phyloP scores from a whole-genome alignment of 2,888 invertebrate genomes.

The Coenonympha arcania region DNA sequence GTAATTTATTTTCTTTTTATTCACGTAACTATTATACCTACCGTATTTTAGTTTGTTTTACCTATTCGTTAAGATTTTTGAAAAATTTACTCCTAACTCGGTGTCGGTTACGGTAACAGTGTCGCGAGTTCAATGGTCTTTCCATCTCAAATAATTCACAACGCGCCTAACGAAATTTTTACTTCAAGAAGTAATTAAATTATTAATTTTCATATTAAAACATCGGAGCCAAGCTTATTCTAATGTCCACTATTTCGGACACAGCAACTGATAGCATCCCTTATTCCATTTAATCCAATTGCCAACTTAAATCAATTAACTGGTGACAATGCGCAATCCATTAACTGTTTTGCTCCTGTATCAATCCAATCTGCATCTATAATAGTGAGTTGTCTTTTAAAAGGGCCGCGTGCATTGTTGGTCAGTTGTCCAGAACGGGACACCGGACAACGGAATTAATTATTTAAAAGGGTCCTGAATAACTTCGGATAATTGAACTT shows the following conservation, averaged over 20 bases:
- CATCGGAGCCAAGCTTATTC: background rate
- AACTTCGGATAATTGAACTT: constrained; percentile 27
- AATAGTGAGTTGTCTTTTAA: constrained; percentile 56
- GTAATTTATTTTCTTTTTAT: no score
- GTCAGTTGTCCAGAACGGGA: constrained; percentile 51
- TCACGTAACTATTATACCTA: no score
- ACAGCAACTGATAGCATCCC: background rate
- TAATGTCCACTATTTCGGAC: background rate
- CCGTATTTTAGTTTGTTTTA: no score
- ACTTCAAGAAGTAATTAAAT: no score
- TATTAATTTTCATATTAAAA: no score
- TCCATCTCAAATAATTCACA: no score
- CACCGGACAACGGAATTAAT: constrained; percentile 54
- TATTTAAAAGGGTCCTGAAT: constrained; percentile 45
- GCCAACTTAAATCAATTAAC: constrained; percentile 33
- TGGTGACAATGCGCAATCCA: constrained; percentile 41
- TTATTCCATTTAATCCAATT: constrained; percentile 26
- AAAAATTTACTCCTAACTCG: no score
- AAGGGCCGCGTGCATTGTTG: constrained; percentile 48
- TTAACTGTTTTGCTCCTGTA: constrained; percentile 33
- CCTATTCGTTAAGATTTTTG: no score
- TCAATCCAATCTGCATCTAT: constrained; percentile 61
- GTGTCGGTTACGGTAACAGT: no score
- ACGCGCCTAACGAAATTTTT: no score
- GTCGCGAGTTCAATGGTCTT: no score